These are phyloP conservation scores for Graptemys geographica DNA, from an alignment of 2,797 vertebrate species.

Conservation along the genomic window DNA sequence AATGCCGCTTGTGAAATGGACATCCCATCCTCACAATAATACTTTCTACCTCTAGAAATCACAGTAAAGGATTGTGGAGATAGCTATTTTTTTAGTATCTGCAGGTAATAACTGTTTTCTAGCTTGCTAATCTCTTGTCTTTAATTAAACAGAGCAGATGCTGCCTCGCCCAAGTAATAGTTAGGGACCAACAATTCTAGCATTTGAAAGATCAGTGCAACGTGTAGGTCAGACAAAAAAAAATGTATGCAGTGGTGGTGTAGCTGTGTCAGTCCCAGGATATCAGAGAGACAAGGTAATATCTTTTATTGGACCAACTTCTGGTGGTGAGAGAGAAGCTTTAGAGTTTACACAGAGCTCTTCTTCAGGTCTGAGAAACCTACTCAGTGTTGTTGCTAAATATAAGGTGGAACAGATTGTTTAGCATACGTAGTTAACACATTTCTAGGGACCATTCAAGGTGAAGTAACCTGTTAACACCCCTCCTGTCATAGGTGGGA, in stretches of 20 bases:
- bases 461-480: not conserved
- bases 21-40: slow-evolving; percentile 12
- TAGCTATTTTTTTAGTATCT: slow-evolving; percentile 58
- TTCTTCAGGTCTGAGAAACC: not conserved
- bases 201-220: not conserved
- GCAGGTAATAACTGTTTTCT: slow-evolving; percentile 56
- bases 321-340: not conserved
- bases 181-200: not conserved
- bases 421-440: not conserved
- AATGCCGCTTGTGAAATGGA: not conserved
- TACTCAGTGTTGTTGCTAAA: not conserved
- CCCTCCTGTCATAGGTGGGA: not conserved
- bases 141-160: slow-evolving; percentile 25
- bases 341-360: not conserved
- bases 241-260: not conserved
- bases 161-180: slow-evolving; percentile 3
- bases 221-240: not conserved
- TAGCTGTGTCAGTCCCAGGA: not conserved
- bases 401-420: not conserved
- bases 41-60: not conserved
- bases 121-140: slow-evolving; percentile 40
- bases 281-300: not conserved
- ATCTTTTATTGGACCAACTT: not conserved
- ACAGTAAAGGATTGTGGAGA: slow-evolving; percentile 43
- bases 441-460: not conserved